Base-by-base conservation (phyloP, 1,140 invertebrate genomes). In the Globodera rostochiensis region DNA sequence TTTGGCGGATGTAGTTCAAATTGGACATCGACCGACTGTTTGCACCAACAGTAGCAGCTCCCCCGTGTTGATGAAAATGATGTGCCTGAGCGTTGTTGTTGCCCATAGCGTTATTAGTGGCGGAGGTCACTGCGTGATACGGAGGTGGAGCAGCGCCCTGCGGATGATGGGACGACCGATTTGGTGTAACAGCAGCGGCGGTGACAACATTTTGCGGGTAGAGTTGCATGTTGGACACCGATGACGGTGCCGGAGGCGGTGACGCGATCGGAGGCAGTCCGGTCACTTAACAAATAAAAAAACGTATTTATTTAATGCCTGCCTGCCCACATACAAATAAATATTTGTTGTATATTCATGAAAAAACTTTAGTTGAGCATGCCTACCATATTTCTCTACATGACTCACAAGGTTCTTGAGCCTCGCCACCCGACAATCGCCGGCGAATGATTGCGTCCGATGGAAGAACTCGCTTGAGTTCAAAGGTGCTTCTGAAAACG, bases 11-110 rank as follows among this genome's bases (percentile, higher is more conserved):
- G 74, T 19, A 45, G n/a, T 71, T 36, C 66, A 86, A 67, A 71
- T 87, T 86, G 25, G 84, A 86, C 85, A 86, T 86, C 49, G 84
- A 86, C 11, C 84, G 78, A 73, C 79, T 82, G 45, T 77, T 69
- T 6, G 82, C 57, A 60, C 82, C 71, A 50, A 46, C 49, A 11
- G 84, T n/a, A 36, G 45, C 71, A 66, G 66, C 21, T 71, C 7
- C 69, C 8, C n/a, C 50, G n/a, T 73, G 13, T 21, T 49, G 46
- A 13, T 47, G 46, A n/a, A 49, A 53, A 73, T 76, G 36, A 73
- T 81, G 81, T 19, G 70, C 19, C n/a, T 80, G n/a, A 53, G 50
- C 50, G 74, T 53, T 80, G 78, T 73, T 79, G 71, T 45, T 80
- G 79, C 19, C 45, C 46, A 49, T 19, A 19, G 71, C 50, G n/a